Evolutionary conservation across 2,888 invertebrate genomes (phyloP), one percentile per base, ranked within the genome.

Genomic region (Epistrophe grossulariae): DNA sequence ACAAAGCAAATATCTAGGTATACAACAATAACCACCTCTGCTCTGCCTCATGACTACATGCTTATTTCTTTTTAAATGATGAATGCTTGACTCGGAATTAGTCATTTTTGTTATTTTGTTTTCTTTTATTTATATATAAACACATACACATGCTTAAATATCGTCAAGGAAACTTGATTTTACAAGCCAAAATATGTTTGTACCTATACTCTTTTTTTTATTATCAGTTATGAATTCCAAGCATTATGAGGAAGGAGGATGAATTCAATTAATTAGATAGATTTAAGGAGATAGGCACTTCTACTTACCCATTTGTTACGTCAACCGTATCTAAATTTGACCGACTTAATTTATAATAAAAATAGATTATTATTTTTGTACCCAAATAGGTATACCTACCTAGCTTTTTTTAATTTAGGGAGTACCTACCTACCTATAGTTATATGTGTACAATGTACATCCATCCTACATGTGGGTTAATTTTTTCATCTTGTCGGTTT

Each of bases 41-140:
- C 11, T n/a, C 66, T 55, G 9, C 28, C 15, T 66, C n/a, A 45
- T 43, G 66, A 31, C 31, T 66, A 31, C 1, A 45, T 52, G 38
- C 24, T 52, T 52, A 38, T 68, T 50, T 50, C 6, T 17, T 17
- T 45, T 5, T 10, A 19, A 66, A 48, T 31, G 15, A 50, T 35
- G 8, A 38, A 52, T 68, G 15, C 50, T 52, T 68, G 19, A 5
- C 52, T 68, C 9, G 40, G 48, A 68, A 50, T 68, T 70, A 70
- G 68, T 38, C 68, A 52, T 50, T 48, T 48, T 35, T 19, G 31
- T 60, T 60, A 13, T 59, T 35, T 60, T 60, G n/a, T 48, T 28
- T 35, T 35, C 13, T 13, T 19, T 48, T 35, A 35, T 11, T 24
- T 4, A 24, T 43, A 45, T 2, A 31, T n/a, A 19, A 6, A 28